Percentiles rank a stretch among this genome's conserved stretches.
Conservation (phyloP, 2,888 invertebrate species). For the Lordiphosa fenestrarum region DNA sequence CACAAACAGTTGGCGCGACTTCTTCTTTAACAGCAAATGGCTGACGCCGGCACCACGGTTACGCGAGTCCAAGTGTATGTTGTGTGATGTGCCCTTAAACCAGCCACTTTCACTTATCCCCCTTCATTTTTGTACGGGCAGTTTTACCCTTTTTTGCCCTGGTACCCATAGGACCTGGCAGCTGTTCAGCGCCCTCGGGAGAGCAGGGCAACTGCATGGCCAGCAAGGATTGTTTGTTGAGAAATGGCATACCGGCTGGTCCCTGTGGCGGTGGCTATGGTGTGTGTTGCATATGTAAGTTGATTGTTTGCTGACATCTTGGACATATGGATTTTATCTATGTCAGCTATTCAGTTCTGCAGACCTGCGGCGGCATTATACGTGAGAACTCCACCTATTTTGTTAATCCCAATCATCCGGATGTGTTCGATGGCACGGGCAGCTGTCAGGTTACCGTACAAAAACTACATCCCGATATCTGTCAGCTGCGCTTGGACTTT, state of each 20-base stretch:
- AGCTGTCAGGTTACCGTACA: conserved; percentile 92
- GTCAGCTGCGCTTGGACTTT: conserved; percentile 91
- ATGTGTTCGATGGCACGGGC: conserved; percentile 87
- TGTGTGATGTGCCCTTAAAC: not conserved
- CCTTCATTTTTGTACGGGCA: conserved; percentile 68
- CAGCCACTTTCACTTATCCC: not conserved
- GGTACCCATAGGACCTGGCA: conserved; percentile 88
- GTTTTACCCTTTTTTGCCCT: conserved; percentile 91
- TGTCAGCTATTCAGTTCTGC: conserved; percentile 83
- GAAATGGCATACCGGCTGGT: conserved; percentile 88
- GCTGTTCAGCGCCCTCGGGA: conserved; percentile 87
- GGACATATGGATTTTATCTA: not conserved
- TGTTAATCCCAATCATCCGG: conserved; percentile 90
- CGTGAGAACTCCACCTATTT: conserved; percentile 92
- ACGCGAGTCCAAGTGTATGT: conserved; percentile 74
- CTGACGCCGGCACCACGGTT: conserved; percentile 45
- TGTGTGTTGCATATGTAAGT: conserved; percentile 79
- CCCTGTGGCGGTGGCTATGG: conserved; percentile 85
- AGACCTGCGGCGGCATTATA: conserved; percentile 89
- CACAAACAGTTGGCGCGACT: conserved; percentile 74
- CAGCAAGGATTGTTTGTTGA: conserved; percentile 85
- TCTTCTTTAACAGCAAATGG: conserved; percentile 77
- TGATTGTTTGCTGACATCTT: no score
- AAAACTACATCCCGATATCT: conserved; percentile 89
- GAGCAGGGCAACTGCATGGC: conserved; percentile 92